Evolutionary conservation across 1,140 invertebrate genomes (phyloP).

Genomic region (Microplitis demolitor): DNA sequence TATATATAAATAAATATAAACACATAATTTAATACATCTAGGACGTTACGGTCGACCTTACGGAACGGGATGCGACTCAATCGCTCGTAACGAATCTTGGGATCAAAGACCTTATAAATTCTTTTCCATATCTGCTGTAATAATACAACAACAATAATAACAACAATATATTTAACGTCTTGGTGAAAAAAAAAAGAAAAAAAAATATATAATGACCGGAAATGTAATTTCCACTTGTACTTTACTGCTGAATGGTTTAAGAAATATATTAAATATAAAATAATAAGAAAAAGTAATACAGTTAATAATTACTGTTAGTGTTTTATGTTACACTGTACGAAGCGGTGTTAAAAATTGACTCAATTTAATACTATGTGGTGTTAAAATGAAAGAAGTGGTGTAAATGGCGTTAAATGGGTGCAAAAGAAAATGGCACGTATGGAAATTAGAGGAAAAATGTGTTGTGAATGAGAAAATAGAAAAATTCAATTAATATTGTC

Average conservation of each 20-base stretch:
- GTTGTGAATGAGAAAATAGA: no score
- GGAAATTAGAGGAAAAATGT: no score
- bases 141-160: no score
- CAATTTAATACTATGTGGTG: no score
- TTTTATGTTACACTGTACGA: no score
- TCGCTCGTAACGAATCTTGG: slow-evolving; percentile 42
- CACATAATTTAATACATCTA: slow-evolving; percentile 33
- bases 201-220: neutral
- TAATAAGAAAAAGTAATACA: neutral
- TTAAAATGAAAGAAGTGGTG: no score
- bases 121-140: neutral
- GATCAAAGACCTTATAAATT: slow-evolving; percentile 22
- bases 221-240: slow-evolving; percentile 4
- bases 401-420: no score
- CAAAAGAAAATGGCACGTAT: no score
- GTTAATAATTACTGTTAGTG: neutral
- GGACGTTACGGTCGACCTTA: slow-evolving; percentile 41
- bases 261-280: no score
- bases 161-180: neutral
- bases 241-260: neutral
- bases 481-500: no score
- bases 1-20: slow-evolving; percentile 8
- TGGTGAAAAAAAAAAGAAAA: neutral
- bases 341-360: no score
- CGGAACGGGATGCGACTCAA: slow-evolving; percentile 33